A percentile compares a stretch with the other conserved stretches of the same genome.
These are phyloP conservation scores for Andrena minutula DNA, from an alignment of 2,888 invertebrate genomes.

Conservation along the genomic window DNA sequence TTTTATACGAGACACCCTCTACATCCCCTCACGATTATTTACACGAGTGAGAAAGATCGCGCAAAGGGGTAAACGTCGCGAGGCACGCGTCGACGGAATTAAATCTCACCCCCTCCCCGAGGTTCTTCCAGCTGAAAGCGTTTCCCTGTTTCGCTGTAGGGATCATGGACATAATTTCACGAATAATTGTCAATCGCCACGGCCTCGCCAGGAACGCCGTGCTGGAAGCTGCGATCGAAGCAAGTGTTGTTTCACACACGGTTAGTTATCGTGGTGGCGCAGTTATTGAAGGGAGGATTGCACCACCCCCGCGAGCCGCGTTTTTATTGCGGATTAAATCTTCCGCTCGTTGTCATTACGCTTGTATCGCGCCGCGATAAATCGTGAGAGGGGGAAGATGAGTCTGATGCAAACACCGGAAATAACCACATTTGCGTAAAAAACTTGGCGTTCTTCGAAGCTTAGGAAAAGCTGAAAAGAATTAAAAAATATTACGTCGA, in stretches of 20 bases:
- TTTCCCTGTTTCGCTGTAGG: slow-evolving; percentile 27
- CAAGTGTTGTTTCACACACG: background rate
- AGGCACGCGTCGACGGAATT: background rate
- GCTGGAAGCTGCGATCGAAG: background rate
- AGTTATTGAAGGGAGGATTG: slow-evolving; percentile 7
- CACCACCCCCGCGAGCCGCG: background rate
- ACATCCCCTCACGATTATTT: background rate
- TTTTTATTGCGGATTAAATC: slow-evolving; percentile 39
- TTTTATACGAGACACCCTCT: too few relatives aligned
- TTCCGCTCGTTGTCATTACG: slow-evolving; percentile 4
- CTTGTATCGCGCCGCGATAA: slow-evolving; percentile 10
- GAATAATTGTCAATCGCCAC: slow-evolving; percentile 22
- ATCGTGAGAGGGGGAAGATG: background rate
- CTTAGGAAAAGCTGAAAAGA: background rate
- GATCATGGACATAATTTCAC: slow-evolving; percentile 4
- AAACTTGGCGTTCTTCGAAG: background rate
- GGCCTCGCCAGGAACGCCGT: background rate
- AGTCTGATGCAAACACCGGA: slow-evolving; percentile 1
- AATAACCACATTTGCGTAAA: slow-evolving; percentile 6
- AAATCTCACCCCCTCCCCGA: background rate
- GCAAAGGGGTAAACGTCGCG: background rate
- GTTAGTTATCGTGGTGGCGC: slow-evolving; percentile 7
- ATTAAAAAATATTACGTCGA: background rate
- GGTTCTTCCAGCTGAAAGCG: slow-evolving; percentile 37
- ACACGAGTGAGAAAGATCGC: background rate